Conservation (phyloP, 2,888 invertebrate genomes). For the Neoaliturus tenellus region DNA sequence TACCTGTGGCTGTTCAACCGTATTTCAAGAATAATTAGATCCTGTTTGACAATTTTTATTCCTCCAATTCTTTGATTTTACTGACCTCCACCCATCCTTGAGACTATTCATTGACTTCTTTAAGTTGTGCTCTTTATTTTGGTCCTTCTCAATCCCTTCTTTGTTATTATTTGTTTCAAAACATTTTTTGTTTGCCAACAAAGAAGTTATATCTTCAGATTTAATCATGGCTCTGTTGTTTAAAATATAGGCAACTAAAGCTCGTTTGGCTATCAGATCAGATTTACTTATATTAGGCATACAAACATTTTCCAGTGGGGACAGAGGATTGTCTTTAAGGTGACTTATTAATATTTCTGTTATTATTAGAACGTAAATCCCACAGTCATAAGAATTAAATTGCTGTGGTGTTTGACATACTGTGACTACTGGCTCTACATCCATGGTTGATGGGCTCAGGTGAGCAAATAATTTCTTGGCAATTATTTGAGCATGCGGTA, state of each 20-base stretch:
- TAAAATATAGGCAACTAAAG: not conserved
- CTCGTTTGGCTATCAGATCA: not conserved
- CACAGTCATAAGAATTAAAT: not conserved
- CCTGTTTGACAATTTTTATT: no score
- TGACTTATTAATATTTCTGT: no score
- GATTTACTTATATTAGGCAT: not conserved
- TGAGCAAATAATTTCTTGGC: not conserved
- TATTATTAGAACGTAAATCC: no score
- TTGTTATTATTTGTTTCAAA: not conserved
- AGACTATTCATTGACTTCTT: not conserved
- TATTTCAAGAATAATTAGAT: no score
- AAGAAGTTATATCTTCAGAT: not conserved
- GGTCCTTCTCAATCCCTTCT: no score
- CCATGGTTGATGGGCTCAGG: not conserved
- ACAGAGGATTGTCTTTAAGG: not conserved
- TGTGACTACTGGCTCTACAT: not conserved
- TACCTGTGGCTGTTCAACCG: no score
- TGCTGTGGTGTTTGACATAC: constrained; percentile 1
- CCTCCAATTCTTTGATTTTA: not conserved
- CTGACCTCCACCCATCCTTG: not conserved
- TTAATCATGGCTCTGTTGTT: not conserved
- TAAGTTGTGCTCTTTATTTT: no score
- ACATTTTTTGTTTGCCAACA: not conserved
- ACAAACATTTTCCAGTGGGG: not conserved
- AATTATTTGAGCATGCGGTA: not conserved